These are phyloP conservation scores for Nemurella pictetii DNA, from an alignment of 2,888 invertebrate genomes.

Conservation along the genomic window DNA sequence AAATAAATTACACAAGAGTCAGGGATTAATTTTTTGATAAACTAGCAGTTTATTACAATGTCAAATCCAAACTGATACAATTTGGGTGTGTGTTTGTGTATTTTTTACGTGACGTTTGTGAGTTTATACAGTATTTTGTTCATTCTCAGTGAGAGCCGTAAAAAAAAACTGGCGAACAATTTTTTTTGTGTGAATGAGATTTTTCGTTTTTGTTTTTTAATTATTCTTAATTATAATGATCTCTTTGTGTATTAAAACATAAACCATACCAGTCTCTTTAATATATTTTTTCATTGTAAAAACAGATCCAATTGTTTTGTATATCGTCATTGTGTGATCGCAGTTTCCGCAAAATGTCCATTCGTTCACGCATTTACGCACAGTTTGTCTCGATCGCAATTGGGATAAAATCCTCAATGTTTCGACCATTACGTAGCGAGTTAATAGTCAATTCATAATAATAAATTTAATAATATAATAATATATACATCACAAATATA, in stretches of 20 bases:
- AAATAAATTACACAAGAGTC: background rate
- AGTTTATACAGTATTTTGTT: slow-evolving; percentile 38
- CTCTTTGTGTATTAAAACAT: slow-evolving; percentile 40
- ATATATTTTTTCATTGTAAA: slow-evolving; percentile 38
- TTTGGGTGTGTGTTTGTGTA: slow-evolving; percentile 43
- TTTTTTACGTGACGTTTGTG: background rate
- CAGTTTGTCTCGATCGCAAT: slow-evolving; percentile 31
- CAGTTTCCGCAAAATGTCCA: background rate
- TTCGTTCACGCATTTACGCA: slow-evolving; percentile 31
- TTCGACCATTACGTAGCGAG: slow-evolving; percentile 41
- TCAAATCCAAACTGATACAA: slow-evolving; percentile 46
- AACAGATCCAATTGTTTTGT: slow-evolving; percentile 19
- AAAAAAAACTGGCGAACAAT: slow-evolving; percentile 41
- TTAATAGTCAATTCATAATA: slow-evolving; percentile 39
- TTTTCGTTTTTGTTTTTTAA: slow-evolving; percentile 27
- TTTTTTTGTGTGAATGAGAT: slow-evolving; percentile 21
- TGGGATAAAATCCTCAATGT: slow-evolving; percentile 43
- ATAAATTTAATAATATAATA: slow-evolving; percentile 40
- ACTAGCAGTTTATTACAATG: slow-evolving; percentile 48
- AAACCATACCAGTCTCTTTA: slow-evolving; percentile 44
- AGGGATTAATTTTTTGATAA: slow-evolving; percentile 44
- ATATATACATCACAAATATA: slow-evolving; percentile 42
- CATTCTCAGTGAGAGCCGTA: slow-evolving; percentile 42
- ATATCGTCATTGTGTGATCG: slow-evolving; percentile 30
- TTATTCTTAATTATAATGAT: slow-evolving; percentile 1